Percentiles rank a stretch among this genome's conserved stretches.
Conservation (phyloP, 2,888 invertebrate genomes). For the Unio delphinus region DNA sequence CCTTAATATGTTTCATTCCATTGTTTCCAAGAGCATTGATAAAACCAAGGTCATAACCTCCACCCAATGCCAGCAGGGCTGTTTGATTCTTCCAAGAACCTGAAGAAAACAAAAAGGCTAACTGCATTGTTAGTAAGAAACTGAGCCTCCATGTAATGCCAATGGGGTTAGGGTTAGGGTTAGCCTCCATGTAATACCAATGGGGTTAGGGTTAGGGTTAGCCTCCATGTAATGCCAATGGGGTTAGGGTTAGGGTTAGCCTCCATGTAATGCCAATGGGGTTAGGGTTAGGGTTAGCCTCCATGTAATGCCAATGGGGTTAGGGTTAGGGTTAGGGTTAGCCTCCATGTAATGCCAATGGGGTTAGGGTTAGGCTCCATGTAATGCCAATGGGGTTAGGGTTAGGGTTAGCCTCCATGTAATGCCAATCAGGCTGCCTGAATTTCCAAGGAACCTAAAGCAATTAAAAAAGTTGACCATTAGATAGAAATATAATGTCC, state of each 20-base stretch:
- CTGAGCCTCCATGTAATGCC: constrained; percentile 1
- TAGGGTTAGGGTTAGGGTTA: background rate
- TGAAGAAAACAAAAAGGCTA: background rate
- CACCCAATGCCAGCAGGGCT: constrained; percentile 55
- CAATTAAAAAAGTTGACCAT: background rate
- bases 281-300: background rate
- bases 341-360: background rate
- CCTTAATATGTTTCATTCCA: constrained; percentile 47
- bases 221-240: background rate
- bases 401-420: background rate
- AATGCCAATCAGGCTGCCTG: background rate
- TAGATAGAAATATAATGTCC: background rate
- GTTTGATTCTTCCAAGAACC: constrained; percentile 27
- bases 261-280: background rate
- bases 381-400: background rate
- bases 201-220: too few species aligned
- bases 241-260: background rate
- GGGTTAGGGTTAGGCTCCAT: background rate
- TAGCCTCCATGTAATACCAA: background rate
- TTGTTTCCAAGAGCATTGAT: constrained; percentile 45
- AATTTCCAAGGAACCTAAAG: background rate
- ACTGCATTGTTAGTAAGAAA: background rate
- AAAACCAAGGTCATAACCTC: constrained; percentile 66
- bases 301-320: background rate
- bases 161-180: background rate